These are phyloP conservation scores for Fukomys damarensis DNA, from an alignment of 2,113 vertebrate species.

Conservation along the genomic window DNA sequence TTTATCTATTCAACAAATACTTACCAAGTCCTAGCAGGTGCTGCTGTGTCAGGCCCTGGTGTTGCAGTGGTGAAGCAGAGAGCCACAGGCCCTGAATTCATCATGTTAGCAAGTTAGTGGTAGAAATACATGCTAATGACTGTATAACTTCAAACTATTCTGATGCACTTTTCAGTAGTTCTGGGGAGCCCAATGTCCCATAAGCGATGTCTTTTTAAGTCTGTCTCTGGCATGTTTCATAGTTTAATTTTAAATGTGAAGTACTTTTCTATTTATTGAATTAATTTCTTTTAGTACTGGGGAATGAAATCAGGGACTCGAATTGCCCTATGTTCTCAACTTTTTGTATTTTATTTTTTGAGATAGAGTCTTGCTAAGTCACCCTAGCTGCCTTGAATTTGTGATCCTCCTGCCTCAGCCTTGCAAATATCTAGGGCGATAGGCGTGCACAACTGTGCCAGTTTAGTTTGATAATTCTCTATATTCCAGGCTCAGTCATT, in stretches of 20 bases:
- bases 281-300: not conserved
- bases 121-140: not conserved
- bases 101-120: not conserved
- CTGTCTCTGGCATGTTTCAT: not conserved
- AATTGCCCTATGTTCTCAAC: not conserved
- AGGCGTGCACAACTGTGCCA: not conserved
- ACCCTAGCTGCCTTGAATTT: not conserved
- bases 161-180: not conserved
- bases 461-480: not conserved
- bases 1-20: not conserved
- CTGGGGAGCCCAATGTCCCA: not conserved
- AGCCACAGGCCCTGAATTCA: not conserved
- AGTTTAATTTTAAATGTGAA: too few species aligned
- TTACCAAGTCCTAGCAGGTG: not conserved
- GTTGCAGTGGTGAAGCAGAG: not conserved
- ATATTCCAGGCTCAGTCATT: not conserved
- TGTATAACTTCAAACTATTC: constrained; percentile 5
- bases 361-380: not conserved
- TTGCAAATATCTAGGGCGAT: not conserved
- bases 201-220: not conserved
- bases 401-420: not conserved
- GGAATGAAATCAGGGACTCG: not conserved
- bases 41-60: not conserved
- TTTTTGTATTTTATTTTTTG: not conserved
- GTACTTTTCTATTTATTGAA: constrained; percentile 14